Percentiles rank a stretch among this genome's conserved stretches.
Conservation (phyloP, 2,113 vertebrate species). For the Psammodynastes pulverulentus region DNA sequence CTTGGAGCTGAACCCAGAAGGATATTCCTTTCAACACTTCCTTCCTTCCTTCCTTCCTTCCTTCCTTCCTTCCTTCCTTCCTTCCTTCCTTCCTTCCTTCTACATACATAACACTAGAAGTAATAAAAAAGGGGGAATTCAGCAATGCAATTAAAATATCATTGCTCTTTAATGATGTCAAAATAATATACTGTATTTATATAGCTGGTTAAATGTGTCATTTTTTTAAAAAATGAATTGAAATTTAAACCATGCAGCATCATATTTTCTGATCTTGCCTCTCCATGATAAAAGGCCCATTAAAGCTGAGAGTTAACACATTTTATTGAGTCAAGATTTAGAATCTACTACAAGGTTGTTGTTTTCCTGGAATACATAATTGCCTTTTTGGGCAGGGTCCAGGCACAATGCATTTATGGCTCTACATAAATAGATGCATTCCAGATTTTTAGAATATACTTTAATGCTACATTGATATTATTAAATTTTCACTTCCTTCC, state of each 20-base stretch:
- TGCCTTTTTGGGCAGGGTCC: not conserved
- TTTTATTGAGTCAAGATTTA: not conserved
- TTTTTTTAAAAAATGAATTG: not conserved
- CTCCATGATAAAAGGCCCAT: not conserved
- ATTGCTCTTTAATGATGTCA: not conserved
- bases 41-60: too few relatives aligned
- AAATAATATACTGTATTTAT: not conserved
- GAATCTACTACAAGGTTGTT: not conserved
- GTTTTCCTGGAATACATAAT: not conserved
- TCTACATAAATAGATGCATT: not conserved
- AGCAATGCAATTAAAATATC: not conserved
- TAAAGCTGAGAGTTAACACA: not conserved
- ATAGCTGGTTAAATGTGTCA: not conserved
- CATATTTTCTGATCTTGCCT: not conserved
- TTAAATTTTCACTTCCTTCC: not conserved
- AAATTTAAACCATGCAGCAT: not conserved
- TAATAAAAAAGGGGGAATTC: not conserved
- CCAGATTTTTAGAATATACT: not conserved
- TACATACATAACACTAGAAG: not conserved
- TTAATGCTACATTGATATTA: not conserved
- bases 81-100: not conserved
- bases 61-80: too few relatives aligned
- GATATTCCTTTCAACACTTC: too few relatives aligned
- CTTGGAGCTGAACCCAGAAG: too few relatives aligned
- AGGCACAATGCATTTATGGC: not conserved